Evolutionary conservation across 2,113 vertebrate genomes (phyloP).

Genomic region (Rhea americana): DNA sequence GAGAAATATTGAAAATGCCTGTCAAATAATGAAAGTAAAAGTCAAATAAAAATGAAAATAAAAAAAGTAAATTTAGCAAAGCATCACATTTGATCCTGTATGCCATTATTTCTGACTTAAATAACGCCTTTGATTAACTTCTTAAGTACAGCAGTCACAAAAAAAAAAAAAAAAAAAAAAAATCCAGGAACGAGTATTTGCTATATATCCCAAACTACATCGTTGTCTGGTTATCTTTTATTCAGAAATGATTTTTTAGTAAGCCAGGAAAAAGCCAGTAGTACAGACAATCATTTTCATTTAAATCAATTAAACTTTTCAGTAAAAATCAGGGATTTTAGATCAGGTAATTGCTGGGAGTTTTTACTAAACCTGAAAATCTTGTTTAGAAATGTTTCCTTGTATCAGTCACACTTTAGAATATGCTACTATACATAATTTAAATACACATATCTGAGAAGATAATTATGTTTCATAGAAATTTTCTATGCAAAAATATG

Average conservation of each 20-base stretch:
- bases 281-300: neutral
- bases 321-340: neutral
- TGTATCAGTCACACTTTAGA: neutral
- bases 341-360: neutral
- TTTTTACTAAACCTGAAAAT: neutral
- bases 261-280: neutral
- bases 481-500: neutral
- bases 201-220: neutral
- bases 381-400: neutral
- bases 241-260: no score
- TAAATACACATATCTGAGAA: neutral
- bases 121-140: neutral
- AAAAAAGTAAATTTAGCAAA: neutral
- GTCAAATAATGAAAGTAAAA: neutral
- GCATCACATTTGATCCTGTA: neutral
- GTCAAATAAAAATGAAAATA: neutral
- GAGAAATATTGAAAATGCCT: neutral
- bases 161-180: neutral
- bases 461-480: neutral
- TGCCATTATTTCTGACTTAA: neutral
- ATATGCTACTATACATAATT: neutral
- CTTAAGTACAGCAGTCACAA: neutral
- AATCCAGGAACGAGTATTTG: neutral
- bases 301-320: neutral
- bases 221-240: neutral